Evolutionary conservation across 2,888 invertebrate species (phyloP).

Genomic region (Temnothorax ravouxi): DNA sequence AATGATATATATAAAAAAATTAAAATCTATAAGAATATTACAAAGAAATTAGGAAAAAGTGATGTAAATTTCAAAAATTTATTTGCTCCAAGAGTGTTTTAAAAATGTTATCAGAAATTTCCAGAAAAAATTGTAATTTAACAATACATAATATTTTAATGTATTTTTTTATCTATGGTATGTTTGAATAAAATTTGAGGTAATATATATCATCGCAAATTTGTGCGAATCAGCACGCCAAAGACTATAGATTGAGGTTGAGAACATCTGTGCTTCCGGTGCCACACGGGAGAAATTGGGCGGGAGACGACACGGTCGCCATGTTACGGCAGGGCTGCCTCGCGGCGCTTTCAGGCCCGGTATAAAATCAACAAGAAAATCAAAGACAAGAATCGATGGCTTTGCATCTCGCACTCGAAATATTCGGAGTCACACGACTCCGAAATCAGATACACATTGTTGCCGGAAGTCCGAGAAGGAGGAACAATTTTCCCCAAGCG

Average conservation of each 20-base stretch:
- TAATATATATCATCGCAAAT: not conserved
- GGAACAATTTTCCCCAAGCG: no score
- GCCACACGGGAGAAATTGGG: slow-evolving; percentile 77
- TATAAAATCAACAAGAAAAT: not conserved
- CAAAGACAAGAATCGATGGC: not conserved
- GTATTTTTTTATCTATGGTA: not conserved
- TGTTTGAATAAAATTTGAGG: not conserved
- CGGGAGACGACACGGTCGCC: slow-evolving; percentile 79
- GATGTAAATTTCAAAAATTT: not conserved
- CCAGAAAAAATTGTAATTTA: not conserved
- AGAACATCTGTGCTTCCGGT: slow-evolving; percentile 71
- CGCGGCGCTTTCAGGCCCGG: slow-evolving; percentile 47
- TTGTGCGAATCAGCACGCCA: not conserved
- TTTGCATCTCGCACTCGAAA: no score
- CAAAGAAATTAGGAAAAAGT: not conserved
- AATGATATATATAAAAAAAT: no score
- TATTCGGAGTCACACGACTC: not conserved
- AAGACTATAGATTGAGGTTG: slow-evolving; percentile 60
- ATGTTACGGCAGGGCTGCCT: slow-evolving; percentile 67
- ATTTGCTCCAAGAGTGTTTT: not conserved
- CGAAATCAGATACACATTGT: not conserved
- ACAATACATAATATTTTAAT: not conserved
- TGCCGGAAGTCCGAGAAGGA: not conserved
- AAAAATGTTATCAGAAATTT: not conserved
- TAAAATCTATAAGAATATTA: not conserved